These are phyloP conservation scores for Aldabrachelys gigantea DNA, from an alignment of 2,113 vertebrate genomes.

Conservation along the genomic window DNA sequence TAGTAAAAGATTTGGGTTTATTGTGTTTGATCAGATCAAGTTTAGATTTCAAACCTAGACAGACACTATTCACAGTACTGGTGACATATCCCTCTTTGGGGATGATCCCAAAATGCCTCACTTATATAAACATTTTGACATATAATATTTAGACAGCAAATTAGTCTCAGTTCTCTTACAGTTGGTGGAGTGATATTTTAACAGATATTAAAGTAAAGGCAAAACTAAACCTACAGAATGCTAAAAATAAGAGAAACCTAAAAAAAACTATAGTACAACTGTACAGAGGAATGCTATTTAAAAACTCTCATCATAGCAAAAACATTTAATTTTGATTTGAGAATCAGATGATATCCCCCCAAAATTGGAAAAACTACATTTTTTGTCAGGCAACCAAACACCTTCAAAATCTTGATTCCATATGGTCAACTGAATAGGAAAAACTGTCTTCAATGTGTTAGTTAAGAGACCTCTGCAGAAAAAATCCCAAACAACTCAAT, in stretches of 20 bases:
- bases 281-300: rapidly evolving
- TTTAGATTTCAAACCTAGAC: neutral
- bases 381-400: rapidly evolving
- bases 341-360: neutral
- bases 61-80: neutral
- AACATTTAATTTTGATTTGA: neutral
- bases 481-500: neutral
- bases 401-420: rapidly evolving
- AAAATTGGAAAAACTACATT: neutral
- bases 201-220: neutral
- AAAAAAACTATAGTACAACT: rapidly evolving
- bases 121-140: neutral
- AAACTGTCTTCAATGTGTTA: neutral
- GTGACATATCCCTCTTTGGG: neutral
- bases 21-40: neutral
- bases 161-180: neutral
- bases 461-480: neutral
- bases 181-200: neutral
- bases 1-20: neutral
- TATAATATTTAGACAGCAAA: neutral
- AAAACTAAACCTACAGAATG: neutral
- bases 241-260: neutral
- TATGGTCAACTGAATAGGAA: rapidly evolving
- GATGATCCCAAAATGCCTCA: neutral
- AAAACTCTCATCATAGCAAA: rapidly evolving